A percentile compares a stretch with the other conserved stretches of the same genome.
Conservation (phyloP, 2,113 vertebrate species). For the Lampris megalopsis region DNA sequence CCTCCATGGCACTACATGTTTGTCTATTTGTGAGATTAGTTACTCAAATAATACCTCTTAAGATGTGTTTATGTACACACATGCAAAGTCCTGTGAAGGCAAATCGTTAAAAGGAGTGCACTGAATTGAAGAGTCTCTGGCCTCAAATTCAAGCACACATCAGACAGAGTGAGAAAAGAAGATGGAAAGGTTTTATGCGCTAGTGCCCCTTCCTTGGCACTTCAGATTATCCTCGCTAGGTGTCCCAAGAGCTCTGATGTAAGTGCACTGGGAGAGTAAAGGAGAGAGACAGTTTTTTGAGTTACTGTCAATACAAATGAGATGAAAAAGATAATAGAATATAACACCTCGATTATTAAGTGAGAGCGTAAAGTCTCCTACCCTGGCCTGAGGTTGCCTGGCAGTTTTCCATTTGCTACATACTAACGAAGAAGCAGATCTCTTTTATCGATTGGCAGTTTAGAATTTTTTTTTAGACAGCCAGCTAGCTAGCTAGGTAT, state of each 20-base stretch:
- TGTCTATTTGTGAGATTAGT: not conserved
- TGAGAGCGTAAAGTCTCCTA: constrained; percentile 14
- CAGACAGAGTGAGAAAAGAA: too few relatives aligned
- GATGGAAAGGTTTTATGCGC: not conserved
- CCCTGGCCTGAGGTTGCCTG: not conserved
- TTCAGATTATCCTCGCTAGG: not conserved
- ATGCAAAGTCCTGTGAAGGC: too few relatives aligned
- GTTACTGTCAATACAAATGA: not conserved
- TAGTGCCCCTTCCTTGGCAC: not conserved
- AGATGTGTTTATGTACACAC: too few relatives aligned
- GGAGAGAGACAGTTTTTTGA: constrained; percentile 9
- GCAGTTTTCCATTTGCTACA: constrained; percentile 16
- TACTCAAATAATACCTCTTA: too few relatives aligned
- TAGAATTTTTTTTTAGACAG: not conserved
- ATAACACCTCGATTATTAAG: not conserved
- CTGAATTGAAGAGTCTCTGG: too few relatives aligned
- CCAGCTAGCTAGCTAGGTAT: too few relatives aligned
- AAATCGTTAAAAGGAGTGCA: too few relatives aligned
- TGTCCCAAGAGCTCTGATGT: not conserved
- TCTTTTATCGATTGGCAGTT: not conserved
- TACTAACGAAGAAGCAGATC: not conserved
- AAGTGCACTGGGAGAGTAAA: not conserved
- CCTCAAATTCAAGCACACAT: too few relatives aligned
- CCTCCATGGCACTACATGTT: not conserved
- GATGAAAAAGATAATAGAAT: constrained; percentile 5